Evolutionary conservation across 2,888 invertebrate species (phyloP).

Genomic region (Hartigia nigra): DNA sequence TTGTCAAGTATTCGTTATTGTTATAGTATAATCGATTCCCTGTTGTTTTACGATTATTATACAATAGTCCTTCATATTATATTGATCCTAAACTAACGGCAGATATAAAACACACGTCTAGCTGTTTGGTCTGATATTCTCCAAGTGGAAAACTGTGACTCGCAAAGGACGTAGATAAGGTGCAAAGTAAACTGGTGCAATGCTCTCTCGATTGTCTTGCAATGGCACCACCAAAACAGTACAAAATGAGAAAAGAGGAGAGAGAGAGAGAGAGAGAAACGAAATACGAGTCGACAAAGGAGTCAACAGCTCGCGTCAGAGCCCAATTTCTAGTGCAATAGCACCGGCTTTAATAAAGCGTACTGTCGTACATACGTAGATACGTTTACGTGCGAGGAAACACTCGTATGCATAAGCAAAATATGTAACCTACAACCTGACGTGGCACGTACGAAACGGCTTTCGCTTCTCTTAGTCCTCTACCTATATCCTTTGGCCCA

Average conservation of each 20-base stretch:
- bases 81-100: background rate
- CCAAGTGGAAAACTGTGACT: background rate
- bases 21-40: constrained; percentile 29
- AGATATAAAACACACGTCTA: background rate
- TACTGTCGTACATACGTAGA: constrained; percentile 1
- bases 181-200: background rate
- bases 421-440: background rate
- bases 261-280: background rate
- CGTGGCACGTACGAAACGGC: background rate
- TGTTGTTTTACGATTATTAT: background rate
- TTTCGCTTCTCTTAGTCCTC: background rate
- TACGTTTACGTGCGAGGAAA: background rate
- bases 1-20: constrained; percentile 20
- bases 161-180: background rate
- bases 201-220: background rate
- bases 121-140: background rate
- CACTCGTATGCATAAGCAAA: background rate
- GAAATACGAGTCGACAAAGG: background rate
- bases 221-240: background rate
- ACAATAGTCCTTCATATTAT: background rate
- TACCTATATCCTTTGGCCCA: background rate
- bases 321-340: constrained; percentile 34
- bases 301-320: constrained; percentile 21
- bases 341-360: constrained; percentile 35
- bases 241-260: background rate